These are phyloP conservation scores for Neostethus bicornis DNA, from an alignment of 2,797 vertebrate genomes.

Conservation along the genomic window DNA sequence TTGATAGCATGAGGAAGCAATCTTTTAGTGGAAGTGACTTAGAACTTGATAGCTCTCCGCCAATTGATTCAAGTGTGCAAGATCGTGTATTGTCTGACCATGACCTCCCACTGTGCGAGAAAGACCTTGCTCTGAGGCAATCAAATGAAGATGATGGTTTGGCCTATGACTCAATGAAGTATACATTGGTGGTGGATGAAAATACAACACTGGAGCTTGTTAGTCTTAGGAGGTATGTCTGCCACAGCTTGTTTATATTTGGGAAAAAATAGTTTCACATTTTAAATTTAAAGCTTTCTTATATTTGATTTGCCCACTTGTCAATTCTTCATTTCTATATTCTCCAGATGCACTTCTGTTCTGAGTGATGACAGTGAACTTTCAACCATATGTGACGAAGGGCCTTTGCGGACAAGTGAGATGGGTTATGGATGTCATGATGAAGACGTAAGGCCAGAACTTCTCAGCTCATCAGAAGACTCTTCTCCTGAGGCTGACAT, in stretches of 20 bases:
- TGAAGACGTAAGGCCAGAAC: conserved; percentile 70
- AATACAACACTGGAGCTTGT: conserved; percentile 96
- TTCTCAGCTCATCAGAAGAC: conserved; percentile 86
- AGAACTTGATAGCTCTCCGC: conserved; percentile 79
- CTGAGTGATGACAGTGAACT: conserved; percentile 90
- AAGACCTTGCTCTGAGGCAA: conserved; percentile 58
- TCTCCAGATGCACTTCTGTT: conserved; percentile 86
- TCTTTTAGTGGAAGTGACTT: conserved; percentile 74
- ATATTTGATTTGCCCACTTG: background rate
- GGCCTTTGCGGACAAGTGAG: conserved; percentile 74
- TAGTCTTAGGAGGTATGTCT: conserved; percentile 86
- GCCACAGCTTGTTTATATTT: background rate
- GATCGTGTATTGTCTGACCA: conserved; percentile 62
- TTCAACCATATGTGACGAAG: conserved; percentile 84
- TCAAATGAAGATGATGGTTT: conserved; percentile 85
- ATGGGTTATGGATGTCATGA: conserved; percentile 63
- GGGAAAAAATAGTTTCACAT: background rate
- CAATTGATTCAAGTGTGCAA: conserved; percentile 79
- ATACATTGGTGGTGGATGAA: conserved; percentile 98
- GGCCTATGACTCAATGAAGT: conserved; percentile 96
- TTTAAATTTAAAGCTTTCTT: background rate
- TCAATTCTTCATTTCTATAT: background rate
- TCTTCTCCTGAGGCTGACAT: conserved; percentile 95
- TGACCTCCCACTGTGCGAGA: conserved; percentile 70
- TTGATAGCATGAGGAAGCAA: conserved; percentile 67